Evolutionary conservation across 37 sponge, comb jelly and placozoan genomes (phyloP).

Genomic region (Theonella swinhoei): DNA sequence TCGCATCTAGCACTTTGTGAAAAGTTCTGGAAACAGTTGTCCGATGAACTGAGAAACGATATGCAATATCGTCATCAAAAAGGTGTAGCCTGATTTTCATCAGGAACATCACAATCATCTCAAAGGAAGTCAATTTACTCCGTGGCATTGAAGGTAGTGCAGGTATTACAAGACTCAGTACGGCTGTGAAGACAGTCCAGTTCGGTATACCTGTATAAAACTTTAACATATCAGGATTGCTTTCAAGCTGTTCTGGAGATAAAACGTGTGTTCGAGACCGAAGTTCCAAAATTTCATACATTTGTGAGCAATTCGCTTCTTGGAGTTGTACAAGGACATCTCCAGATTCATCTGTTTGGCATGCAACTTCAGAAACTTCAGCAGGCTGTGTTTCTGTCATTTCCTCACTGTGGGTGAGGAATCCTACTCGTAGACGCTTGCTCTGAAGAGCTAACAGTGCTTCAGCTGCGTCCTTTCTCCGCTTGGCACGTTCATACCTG

Average conservation of each 20-base stretch:
- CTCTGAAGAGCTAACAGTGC: not conserved
- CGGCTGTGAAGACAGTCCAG: not conserved
- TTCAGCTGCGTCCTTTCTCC: not conserved
- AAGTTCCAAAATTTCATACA: not conserved
- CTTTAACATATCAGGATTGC: not conserved
- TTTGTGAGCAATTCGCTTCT: too few species aligned
- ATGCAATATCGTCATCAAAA: slow-evolving; percentile 26
- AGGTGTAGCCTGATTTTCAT: slow-evolving; percentile 22
- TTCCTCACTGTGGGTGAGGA: too few species aligned
- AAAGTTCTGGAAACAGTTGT: slow-evolving; percentile 27
- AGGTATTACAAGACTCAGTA: not conserved
- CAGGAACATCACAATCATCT: not conserved
- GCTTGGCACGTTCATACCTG: not conserved
- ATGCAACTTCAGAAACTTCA: too few species aligned
- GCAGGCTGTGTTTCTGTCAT: too few species aligned
- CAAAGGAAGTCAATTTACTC: not conserved
- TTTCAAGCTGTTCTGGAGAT: not conserved
- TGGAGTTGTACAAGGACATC: too few species aligned
- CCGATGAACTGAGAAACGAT: slow-evolving; percentile 15
- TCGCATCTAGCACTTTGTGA: not conserved
- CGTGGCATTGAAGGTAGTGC: not conserved
- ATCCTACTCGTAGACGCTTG: too few species aligned
- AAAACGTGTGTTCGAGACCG: too few species aligned
- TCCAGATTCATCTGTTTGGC: too few species aligned
- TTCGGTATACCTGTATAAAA: slow-evolving; percentile 1